A percentile compares a stretch with the other conserved stretches of the same genome.
These are phyloP conservation scores for Otis tarda DNA, from an alignment of 2,113 vertebrate species.

Conservation along the genomic window DNA sequence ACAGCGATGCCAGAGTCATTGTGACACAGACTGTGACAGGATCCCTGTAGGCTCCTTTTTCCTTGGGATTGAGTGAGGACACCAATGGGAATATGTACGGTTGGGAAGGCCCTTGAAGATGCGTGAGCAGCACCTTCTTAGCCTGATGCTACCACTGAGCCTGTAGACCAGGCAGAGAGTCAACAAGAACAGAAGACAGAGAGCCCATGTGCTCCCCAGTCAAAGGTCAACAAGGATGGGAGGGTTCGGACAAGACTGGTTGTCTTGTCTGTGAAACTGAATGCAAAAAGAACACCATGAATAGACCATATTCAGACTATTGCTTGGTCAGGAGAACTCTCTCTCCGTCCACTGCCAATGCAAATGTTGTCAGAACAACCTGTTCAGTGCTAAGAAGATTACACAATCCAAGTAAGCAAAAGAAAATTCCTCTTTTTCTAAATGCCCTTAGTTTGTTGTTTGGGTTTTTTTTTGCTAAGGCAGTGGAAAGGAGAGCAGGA, in stretches of 20 bases:
- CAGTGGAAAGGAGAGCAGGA: background rate
- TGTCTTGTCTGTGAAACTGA: background rate
- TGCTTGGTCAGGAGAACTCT: background rate
- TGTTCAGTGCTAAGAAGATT: background rate
- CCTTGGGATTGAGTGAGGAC: background rate
- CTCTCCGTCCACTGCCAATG: background rate
- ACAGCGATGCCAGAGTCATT: fast-evolving
- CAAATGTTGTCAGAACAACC: background rate
- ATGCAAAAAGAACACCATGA: background rate
- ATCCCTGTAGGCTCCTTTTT: background rate
- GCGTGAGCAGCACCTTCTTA: background rate
- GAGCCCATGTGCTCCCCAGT: background rate
- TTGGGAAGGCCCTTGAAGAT: background rate
- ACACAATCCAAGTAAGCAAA: background rate
- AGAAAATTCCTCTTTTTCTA: background rate
- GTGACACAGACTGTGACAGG: background rate
- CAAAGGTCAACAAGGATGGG: background rate
- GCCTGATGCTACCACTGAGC: background rate
- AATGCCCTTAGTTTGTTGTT: background rate
- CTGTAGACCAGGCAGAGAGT: background rate
- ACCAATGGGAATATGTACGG: background rate
- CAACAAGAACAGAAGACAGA: background rate
- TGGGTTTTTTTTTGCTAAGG: background rate
- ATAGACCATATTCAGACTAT: background rate
- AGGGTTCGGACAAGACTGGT: background rate